Percentiles rank a stretch among this genome's conserved stretches.
These are phyloP conservation scores for Conger conger DNA, from an alignment of 2,113 vertebrate genomes.

Conservation along the genomic window DNA sequence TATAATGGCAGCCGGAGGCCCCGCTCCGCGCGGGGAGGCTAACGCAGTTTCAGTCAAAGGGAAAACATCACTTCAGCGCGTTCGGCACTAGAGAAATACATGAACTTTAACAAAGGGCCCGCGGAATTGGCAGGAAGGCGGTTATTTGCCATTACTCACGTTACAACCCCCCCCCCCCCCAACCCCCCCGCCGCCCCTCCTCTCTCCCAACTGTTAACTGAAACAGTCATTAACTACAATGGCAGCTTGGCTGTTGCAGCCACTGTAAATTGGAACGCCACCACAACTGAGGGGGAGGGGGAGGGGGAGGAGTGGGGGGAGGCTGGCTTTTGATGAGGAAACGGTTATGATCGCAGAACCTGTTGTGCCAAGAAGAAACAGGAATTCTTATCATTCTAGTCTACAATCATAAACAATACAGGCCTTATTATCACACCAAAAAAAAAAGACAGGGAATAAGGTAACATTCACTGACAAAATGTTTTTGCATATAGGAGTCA, in stretches of 20 bases:
- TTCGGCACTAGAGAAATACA: constrained; percentile 69
- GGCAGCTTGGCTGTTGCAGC: constrained; percentile 72
- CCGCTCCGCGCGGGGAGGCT: constrained; percentile 60
- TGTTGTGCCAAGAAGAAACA: constrained; percentile 26
- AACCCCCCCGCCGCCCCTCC: neutral
- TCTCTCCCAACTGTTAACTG: constrained; percentile 71
- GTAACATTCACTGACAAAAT: constrained; percentile 53
- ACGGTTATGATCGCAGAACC: constrained; percentile 26
- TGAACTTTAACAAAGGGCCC: constrained; percentile 75
- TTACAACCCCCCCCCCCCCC: constrained; percentile 68
- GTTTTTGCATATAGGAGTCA: constrained; percentile 71
- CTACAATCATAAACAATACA: constrained; percentile 57
- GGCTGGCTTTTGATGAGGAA: constrained; percentile 22
- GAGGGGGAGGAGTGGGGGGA: neutral
- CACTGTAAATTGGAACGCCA: constrained; percentile 73
- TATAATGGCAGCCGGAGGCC: constrained; percentile 71
- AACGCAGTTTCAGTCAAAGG: constrained; percentile 69
- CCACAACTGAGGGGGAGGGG: constrained; percentile 60
- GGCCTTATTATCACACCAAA: constrained; percentile 52
- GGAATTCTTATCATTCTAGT: constrained; percentile 38
- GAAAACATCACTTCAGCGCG: constrained; percentile 69
- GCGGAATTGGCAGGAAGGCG: constrained; percentile 69
- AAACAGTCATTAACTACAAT: constrained; percentile 79
- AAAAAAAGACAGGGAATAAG: constrained; percentile 47
- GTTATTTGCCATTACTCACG: constrained; percentile 67